Evolutionary conservation across 2,113 vertebrate genomes (phyloP).

Genomic region (Oenanthe oenanthe): DNA sequence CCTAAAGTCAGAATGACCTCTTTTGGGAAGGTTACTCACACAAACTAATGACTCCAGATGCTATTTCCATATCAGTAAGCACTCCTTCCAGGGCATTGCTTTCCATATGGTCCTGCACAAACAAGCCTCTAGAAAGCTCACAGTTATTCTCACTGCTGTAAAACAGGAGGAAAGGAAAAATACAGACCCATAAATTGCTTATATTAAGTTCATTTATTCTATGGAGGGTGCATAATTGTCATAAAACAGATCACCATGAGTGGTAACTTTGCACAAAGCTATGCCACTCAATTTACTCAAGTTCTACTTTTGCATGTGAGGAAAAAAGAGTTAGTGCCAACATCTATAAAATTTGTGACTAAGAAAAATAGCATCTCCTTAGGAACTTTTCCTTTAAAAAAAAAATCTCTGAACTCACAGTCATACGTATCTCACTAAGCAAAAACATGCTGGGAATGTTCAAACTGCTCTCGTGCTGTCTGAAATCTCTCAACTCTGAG

Average conservation of each 20-base stretch:
- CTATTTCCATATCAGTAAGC: neutral
- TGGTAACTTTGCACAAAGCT: neutral
- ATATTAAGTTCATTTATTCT: neutral
- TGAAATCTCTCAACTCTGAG: neutral
- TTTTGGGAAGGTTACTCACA: neutral
- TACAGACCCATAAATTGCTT: neutral
- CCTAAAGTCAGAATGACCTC: neutral
- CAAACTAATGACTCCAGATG: neutral
- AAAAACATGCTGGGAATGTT: neutral
- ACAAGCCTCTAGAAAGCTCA: neutral
- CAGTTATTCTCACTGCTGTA: neutral
- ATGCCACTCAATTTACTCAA: neutral
- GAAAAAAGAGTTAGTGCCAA: neutral
- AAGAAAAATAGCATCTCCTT: neutral
- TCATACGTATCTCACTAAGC: neutral
- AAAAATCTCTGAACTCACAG: neutral
- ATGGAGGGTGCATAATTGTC: neutral
- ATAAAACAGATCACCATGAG: neutral
- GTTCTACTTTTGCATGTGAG: neutral
- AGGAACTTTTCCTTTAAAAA: neutral
- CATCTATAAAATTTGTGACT: neutral
- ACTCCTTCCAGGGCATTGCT: neutral
- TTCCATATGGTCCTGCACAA: neutral
- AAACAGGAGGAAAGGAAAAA: neutral
- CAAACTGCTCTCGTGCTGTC: neutral